Percentiles rank a stretch among this genome's conserved stretches.
Conservation (phyloP, 64 coral and sea anemone species). For the Hydrozoanthus tunicans region DNA sequence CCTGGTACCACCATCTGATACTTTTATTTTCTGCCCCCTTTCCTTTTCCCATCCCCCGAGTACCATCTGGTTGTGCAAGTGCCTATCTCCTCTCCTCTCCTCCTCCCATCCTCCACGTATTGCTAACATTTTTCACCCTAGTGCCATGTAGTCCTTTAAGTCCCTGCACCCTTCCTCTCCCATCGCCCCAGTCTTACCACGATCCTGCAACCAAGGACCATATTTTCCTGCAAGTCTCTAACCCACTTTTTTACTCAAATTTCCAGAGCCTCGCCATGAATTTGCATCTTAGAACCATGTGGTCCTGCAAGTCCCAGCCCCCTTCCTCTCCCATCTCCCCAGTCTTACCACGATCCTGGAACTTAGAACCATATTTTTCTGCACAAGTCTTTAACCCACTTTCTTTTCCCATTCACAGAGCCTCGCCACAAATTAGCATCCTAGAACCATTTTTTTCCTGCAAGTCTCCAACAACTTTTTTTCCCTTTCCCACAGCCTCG, state of each 20-base stretch:
- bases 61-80: too few species aligned
- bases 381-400: too few species aligned
- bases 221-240: too few species aligned
- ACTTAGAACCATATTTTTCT: slow-evolving; percentile 1
- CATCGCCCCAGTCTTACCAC: slow-evolving; percentile 41
- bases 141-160: background rate
- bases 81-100: too few species aligned
- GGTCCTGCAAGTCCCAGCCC: background rate
- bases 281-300: background rate
- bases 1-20: too few species aligned
- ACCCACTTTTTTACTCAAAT: too few species aligned
- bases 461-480: background rate
- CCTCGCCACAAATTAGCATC: background rate
- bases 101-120: too few species aligned
- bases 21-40: too few species aligned
- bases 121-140: background rate
- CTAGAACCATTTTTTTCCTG: background rate
- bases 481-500: background rate
- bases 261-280: too few species aligned
- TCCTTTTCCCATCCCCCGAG: too few species aligned
- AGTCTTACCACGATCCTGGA: slow-evolving; percentile 66
- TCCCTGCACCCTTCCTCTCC: background rate
- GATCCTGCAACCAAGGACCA: slow-evolving; percentile 59
- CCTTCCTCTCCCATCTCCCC: background rate
- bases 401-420: too few species aligned